Conservation (phyloP, 2,888 invertebrate species). For the Bimastos eiseni region DNA sequence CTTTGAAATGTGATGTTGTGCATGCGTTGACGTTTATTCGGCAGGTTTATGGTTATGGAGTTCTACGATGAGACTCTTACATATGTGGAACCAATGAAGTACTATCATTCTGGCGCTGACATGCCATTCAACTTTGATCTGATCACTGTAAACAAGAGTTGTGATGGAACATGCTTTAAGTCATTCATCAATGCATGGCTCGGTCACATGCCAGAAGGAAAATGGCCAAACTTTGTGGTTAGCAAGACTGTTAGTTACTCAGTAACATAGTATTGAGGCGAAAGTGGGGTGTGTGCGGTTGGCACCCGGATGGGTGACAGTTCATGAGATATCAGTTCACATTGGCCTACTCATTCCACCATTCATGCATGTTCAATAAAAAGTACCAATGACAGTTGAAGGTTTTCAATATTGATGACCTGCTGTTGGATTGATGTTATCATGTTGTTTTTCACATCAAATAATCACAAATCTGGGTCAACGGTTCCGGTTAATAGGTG, state of each 20-base stretch:
- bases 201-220: slow-evolving; percentile 39
- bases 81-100: slow-evolving; percentile 47
- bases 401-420: not conserved
- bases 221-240: slow-evolving; percentile 63
- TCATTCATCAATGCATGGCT: slow-evolving; percentile 42
- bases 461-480: not conserved
- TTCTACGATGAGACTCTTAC: slow-evolving; percentile 45
- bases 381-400: too few relatives aligned
- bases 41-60: slow-evolving; percentile 66
- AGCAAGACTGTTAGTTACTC: slow-evolving; percentile 48
- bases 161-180: slow-evolving; percentile 46
- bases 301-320: too few relatives aligned
- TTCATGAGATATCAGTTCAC: too few relatives aligned
- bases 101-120: slow-evolving; percentile 48
- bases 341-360: too few relatives aligned
- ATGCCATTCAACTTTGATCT: slow-evolving; percentile 44
- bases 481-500: not conserved
- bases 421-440: not conserved
- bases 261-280: too few relatives aligned
- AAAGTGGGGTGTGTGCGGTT: too few relatives aligned
- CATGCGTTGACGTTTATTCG: not conserved
- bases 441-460: not conserved
- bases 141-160: slow-evolving; percentile 38
- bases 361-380: too few relatives aligned
- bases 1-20: not conserved